A percentile compares a stretch with the other conserved stretches of the same genome.
Conservation (phyloP, 2,113 vertebrate species). For the Macaca mulatta region DNA sequence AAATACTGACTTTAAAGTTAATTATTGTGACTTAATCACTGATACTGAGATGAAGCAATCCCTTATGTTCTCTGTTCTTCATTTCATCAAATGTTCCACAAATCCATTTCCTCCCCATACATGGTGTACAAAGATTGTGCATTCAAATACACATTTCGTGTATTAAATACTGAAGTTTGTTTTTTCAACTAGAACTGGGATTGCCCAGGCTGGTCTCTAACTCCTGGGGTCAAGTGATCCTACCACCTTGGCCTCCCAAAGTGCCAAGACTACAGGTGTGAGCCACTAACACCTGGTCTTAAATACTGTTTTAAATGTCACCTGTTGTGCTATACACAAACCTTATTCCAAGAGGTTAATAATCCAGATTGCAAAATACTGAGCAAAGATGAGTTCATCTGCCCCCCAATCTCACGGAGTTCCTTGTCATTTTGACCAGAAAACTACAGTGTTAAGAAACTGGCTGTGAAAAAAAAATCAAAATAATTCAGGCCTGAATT, state of each 20-base stretch:
- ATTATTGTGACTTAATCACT: not conserved
- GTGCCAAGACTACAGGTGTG: no score
- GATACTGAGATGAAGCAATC: not conserved
- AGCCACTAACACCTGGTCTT: no score
- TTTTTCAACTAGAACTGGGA: no score
- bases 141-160: not conserved
- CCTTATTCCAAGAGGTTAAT: not conserved
- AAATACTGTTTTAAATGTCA: not conserved
- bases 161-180: not conserved
- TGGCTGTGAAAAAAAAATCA: not conserved
- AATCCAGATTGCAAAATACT: conserved; percentile 6
- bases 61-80: not conserved
- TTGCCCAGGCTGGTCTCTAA: no score
- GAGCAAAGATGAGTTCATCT: not conserved
- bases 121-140: not conserved
- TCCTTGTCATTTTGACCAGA: not conserved
- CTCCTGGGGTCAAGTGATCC: no score
- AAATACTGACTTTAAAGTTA: conserved; percentile 1
- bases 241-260: no score
- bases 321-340: not conserved
- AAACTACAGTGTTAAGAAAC: not conserved
- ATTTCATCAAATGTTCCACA: not conserved
- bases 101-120: not conserved
- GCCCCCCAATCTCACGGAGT: not conserved
- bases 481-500: conserved; percentile 20